Evolutionary conservation across 2,113 vertebrate genomes (phyloP).

Genomic region (Megaleporinus macrocephalus): DNA sequence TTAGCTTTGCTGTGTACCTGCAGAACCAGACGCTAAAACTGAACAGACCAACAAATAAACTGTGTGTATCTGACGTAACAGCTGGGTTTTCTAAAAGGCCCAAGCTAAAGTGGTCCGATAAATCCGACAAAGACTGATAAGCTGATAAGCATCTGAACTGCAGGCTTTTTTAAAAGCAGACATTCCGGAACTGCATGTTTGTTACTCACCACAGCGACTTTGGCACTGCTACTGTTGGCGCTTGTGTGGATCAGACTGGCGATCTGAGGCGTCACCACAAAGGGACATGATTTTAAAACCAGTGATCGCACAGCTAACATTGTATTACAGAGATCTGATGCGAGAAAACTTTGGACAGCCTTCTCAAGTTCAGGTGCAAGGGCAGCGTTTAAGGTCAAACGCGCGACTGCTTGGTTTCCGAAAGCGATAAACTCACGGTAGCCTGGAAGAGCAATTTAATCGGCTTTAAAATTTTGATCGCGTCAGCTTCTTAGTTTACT

Average conservation of each 20-base stretch:
- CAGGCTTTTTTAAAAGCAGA: too few species aligned
- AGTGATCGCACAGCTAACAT: slow-evolving; percentile 52
- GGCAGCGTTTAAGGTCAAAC: slow-evolving; percentile 4
- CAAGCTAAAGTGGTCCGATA: too few species aligned
- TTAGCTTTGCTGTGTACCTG: too few species aligned
- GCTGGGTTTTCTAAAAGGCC: too few species aligned
- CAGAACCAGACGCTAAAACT: too few species aligned
- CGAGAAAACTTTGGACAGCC: not conserved
- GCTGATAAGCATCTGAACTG: too few species aligned
- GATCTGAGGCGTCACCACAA: slow-evolving; percentile 12
- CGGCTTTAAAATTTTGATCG: not conserved
- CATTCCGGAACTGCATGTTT: not conserved
- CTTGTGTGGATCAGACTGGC: slow-evolving; percentile 50
- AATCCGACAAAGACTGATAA: too few species aligned
- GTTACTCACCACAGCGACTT: slow-evolving; percentile 65
- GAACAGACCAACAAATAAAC: too few species aligned
- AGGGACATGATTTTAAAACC: slow-evolving; percentile 1
- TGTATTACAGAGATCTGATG: not conserved
- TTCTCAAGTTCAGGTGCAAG: not conserved
- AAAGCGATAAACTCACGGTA: not conserved
- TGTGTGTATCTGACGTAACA: too few species aligned
- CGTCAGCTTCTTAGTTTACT: not conserved
- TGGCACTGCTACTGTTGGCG: slow-evolving; percentile 34
- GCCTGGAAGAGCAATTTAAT: not conserved
- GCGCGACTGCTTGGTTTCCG: not conserved